Evolutionary conservation across 2,797 vertebrate species (phyloP), one percentile per base, ranked within the genome.

Genomic region (Oophaga sylvatica): DNA sequence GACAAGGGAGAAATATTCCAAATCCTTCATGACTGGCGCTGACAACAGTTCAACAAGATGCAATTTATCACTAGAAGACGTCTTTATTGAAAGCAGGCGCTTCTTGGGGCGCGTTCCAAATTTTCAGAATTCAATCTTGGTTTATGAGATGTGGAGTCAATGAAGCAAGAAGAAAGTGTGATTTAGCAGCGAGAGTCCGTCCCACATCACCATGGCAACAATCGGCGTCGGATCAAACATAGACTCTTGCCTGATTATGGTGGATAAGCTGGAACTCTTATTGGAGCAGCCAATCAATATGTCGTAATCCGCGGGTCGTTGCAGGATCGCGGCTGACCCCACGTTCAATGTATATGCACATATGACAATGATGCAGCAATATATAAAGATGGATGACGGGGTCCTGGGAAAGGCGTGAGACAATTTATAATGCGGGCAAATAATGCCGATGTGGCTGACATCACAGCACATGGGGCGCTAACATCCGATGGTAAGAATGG

Each of bases 41-140:
- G 87, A 93, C 84, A 87, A 48, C 87, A 90, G 89, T 89, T 92
- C 79, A 90, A 73, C 22, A 79, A 84, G 90, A 90, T 60, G 48
- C 87, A 90, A 91, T 90, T 90, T 87, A 90, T 12, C 73, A 70
- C 81, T 13, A 67, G 84, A 87, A 91, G 11, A 89, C 75, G 35
- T 90, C 87, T 90, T 91, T 83, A 81, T 80, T 26, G 63, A 29
- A 89, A 22, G 62, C 9, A 75, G 53, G 10, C 84, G 70, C 59
- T 19, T 86, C n/a, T 84, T 78, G 48, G 62, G 71, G 56, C 20
- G 63, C 87, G 90, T 85, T 85, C 81, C 76, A 85, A 48, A 90
- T 85, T 75, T 93, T 35, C 26, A 48, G 67, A 90, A 88, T 80
- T 59, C 77, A 89, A 76, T 63, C 17, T 26, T 45, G 79, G 67